Conservation (phyloP, 2,888 invertebrate genomes). For the Apocheima hispidaria region DNA sequence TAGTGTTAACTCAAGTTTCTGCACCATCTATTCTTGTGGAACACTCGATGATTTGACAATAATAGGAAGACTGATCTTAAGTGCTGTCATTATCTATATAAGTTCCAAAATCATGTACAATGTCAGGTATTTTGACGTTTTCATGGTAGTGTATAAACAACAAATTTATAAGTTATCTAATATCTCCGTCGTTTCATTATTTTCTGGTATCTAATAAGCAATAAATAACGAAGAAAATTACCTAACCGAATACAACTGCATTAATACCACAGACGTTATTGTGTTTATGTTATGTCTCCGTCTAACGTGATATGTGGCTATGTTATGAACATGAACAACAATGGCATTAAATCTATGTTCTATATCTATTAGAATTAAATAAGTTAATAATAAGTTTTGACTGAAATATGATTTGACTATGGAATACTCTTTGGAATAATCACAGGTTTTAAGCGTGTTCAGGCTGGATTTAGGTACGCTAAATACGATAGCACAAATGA, state of each 20-base stretch:
- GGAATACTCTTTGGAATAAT: too few species aligned
- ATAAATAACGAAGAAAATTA: slow-evolving; percentile 40
- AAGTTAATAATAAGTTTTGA: too few species aligned
- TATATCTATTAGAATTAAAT: not conserved
- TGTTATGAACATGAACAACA: slow-evolving; percentile 1
- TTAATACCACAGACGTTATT: slow-evolving; percentile 34
- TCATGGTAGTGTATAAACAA: not conserved
- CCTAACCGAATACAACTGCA: slow-evolving; percentile 37
- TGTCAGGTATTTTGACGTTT: not conserved
- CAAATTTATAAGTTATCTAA: slow-evolving; percentile 18
- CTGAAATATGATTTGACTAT: too few species aligned
- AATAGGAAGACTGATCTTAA: not conserved
- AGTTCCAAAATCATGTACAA: not conserved
- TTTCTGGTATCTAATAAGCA: slow-evolving; percentile 39
- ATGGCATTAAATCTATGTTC: not conserved
- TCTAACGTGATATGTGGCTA: slow-evolving; percentile 3
- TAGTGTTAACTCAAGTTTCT: slow-evolving; percentile 50
- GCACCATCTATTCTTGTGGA: slow-evolving; percentile 23
- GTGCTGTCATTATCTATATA: not conserved
- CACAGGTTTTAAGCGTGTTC: too few species aligned
- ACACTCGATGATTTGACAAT: slow-evolving; percentile 24
- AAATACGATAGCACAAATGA: too few species aligned
- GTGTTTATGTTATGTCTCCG: slow-evolving; percentile 25
- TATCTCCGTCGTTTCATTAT: slow-evolving; percentile 27
- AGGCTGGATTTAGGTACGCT: too few species aligned